These are phyloP conservation scores for Pimephales promelas DNA, from an alignment of 2,113 vertebrate genomes.

Conservation along the genomic window DNA sequence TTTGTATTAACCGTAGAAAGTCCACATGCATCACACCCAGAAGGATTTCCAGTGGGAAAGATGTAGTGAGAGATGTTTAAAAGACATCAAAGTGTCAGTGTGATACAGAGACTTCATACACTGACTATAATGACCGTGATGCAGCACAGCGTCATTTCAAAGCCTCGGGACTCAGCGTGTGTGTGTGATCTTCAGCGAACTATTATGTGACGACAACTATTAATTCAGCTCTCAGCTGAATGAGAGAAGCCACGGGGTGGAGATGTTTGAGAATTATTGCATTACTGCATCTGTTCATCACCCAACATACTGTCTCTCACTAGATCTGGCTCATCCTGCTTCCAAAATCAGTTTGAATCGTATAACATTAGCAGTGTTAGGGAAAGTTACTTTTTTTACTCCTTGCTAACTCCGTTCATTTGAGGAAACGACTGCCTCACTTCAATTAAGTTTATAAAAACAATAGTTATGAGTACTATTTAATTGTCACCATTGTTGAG, in stretches of 20 bases:
- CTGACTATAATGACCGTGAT: conserved; percentile 18
- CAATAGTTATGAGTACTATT: too few relatives aligned
- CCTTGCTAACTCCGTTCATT: too few relatives aligned
- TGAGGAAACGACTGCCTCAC: too few relatives aligned
- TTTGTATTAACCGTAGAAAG: background rate
- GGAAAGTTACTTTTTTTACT: too few relatives aligned
- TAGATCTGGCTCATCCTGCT: background rate
- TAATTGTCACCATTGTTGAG: too few relatives aligned
- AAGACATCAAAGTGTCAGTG: conserved; percentile 5
- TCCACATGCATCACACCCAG: conserved; percentile 10
- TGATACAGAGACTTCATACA: conserved; percentile 30
- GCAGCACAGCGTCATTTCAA: conserved; percentile 14
- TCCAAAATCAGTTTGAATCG: background rate
- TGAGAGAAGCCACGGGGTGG: background rate
- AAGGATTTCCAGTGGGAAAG: background rate
- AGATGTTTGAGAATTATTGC: background rate
- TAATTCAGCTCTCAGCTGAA: conserved; percentile 25
- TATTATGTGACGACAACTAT: conserved; percentile 26
- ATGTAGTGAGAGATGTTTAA: conserved; percentile 12
- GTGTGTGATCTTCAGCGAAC: background rate
- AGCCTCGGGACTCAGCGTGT: conserved; percentile 7
- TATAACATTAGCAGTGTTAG: background rate
- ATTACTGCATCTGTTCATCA: conserved; percentile 11
- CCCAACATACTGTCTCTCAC: background rate
- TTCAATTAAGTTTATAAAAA: too few relatives aligned